Evolutionary conservation across 1,140 invertebrate species (phyloP), one percentile per base, ranked within the genome.

Genomic region (Drosophila equinoxialis): DNA sequence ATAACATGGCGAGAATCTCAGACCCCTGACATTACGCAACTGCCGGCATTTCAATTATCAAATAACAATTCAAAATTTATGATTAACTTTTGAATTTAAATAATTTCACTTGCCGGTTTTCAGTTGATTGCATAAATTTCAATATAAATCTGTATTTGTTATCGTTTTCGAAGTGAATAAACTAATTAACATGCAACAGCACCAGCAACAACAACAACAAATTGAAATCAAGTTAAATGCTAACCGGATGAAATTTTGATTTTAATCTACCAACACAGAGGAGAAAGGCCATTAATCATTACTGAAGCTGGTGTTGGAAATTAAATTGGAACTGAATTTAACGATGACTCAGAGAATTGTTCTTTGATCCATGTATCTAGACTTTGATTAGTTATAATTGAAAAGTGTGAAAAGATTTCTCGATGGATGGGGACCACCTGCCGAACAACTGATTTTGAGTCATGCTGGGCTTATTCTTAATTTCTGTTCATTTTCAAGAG

Each of bases 221-320:
- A 51, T 51, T 51, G 3, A 51, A 51, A 51, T 51, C 17, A 59
- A 59, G 33, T 17, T 37, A 59, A 57, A 68, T 70, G 78, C 70
- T 59, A 86, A 87, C 84, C 83, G 83, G 83, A 86, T 86, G 64
- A 79, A 78, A 85, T 65, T 60, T 42, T 57, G 11, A 58, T 61
- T 68, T 59, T 10, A 51, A 67, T 41, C 58, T 41, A 42, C 68
- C 71, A 69, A 59, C 39, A 64, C 42, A 64, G 20, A 57, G 42
- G 20, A 57, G 42, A 58, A 65, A 35, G 57, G 68, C 64, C 65
- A 74, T 79, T 68, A 79, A 83, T 79, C 80, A 79, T 65, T 68
- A 3, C 17, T 51, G 45, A 7, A 51, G 3, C 8, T 51, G 45
- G 17, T 20, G 14, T 1, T 45, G 42, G 45, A 48, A 14, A 7